Base-by-base conservation (phyloP, 2,797 vertebrate genomes). In the Agapornis canus region DNA sequence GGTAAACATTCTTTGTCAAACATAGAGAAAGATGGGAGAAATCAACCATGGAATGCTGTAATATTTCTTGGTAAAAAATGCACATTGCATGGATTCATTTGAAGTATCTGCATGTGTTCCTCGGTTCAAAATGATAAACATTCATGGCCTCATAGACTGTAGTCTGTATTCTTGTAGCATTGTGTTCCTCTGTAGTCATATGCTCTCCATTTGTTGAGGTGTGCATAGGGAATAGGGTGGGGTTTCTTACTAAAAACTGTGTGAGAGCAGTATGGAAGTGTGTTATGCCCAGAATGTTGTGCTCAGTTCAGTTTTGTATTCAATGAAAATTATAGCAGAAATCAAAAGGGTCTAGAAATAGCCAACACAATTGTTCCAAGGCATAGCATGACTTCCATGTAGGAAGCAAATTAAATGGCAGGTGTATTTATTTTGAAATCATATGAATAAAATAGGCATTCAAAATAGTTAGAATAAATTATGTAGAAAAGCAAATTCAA, bases 381-480 rank as follows among this genome's bases (percentile, higher is more conserved):
- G 75, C 73, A 75, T 90, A 94, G 72, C 72, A 56, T 78, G 76
- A 54, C 15, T 84, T 85, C 73, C 13, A 72, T 79, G 68, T 68
- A 86, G 79, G 47, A 88, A 89, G 82, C 7, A n/a, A 95, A 81
- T 93, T 83, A 96, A 95, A 95, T 73, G 14, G 13, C 64, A 92
- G 81, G 81, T 92, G 66, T 92, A 54, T 96, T 95, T 96, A 91
- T 88, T 96, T 92, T 95, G 76, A 95, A 96, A 95, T 75, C 40
- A 61, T 60, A 47, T 79, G 71, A 95, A 84, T 93, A 94, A 95
- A 94, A 88, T 37, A 54, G 65, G 43, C 23, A 59, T 92, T 84
- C 72, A 84, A 93, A 96, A 92, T 77, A 89, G 76, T 73, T 90
- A 76, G 85, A 95, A 96, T 95, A 95, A 96, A 95, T 89, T 78